Evolutionary conservation across 2,113 vertebrate species (phyloP).

Genomic region (Sylvilagus bachmani): DNA sequence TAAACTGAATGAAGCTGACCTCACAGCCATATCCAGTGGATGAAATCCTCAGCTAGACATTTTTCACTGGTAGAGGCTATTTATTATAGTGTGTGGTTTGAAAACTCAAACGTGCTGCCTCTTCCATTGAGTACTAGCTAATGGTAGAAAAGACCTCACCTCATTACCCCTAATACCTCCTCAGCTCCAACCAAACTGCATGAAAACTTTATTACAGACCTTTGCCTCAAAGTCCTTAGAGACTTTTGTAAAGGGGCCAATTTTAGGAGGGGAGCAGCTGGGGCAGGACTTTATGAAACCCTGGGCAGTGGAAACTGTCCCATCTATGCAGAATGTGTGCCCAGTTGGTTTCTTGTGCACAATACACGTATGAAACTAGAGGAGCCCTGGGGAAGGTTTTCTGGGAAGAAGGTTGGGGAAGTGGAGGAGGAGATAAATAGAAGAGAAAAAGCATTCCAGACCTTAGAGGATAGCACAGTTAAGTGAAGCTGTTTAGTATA

Average conservation of each 20-base stretch:
- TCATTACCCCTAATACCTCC: not conserved
- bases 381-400: not conserved
- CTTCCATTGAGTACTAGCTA: not conserved
- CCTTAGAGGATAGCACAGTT: not conserved
- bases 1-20: not conserved
- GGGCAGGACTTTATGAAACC: not conserved
- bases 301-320: not conserved
- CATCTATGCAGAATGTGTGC: not conserved
- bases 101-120: not conserved
- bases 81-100: not conserved
- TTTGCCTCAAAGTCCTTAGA: not conserved
- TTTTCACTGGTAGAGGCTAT: conserved; percentile 7
- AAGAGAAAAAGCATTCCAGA: conserved; percentile 22
- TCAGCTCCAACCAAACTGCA: not conserved
- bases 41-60: conserved; percentile 15
- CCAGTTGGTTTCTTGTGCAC: not conserved
- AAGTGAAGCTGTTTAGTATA: not conserved
- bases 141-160: not conserved
- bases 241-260: conserved; percentile 9
- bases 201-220: not conserved
- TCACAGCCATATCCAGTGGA: not conserved
- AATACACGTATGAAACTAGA: not conserved
- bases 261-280: not conserved
- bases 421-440: not conserved
- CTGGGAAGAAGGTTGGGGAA: not conserved